Evolutionary conservation across 2,797 vertebrate genomes (phyloP).

Genomic region (Centropyge bicolor): DNA sequence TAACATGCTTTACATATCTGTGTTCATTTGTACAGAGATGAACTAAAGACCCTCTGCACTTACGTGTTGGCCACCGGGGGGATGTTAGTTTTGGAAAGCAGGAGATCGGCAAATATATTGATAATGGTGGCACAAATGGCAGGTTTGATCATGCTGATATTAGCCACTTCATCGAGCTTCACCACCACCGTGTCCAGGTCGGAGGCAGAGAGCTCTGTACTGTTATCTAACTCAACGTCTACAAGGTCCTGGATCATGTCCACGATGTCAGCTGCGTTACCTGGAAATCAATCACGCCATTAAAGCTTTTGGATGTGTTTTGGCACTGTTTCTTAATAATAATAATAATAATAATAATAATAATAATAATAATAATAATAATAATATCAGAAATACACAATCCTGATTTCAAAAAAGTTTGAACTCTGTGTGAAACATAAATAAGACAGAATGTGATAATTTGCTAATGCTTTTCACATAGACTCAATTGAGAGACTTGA

Average conservation of each 20-base stretch:
- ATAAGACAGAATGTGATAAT: too few species aligned
- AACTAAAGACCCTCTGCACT: constrained; percentile 59
- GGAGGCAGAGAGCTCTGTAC: constrained; percentile 57
- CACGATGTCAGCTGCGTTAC: constrained; percentile 86
- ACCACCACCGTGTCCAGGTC: constrained; percentile 85
- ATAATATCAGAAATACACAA: too few species aligned
- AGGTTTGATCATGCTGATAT: constrained; percentile 71
- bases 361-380: too few species aligned
- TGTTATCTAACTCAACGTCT: constrained; percentile 49
- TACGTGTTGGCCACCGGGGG: constrained; percentile 83
- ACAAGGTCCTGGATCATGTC: constrained; percentile 87
- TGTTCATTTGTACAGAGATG: not conserved
- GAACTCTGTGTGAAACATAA: too few species aligned
- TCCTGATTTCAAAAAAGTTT: too few species aligned
- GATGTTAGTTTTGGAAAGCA: constrained; percentile 81
- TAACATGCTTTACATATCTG: not conserved
- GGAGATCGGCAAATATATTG: constrained; percentile 82
- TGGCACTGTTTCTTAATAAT: not conserved
- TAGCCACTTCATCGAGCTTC: constrained; percentile 85
- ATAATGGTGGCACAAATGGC: constrained; percentile 77
- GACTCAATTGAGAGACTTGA: too few species aligned
- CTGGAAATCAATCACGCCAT: constrained; percentile 68
- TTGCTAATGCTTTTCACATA: too few species aligned
- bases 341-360: too few species aligned
- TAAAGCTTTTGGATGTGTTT: not conserved